A percentile compares a stretch with the other conserved stretches of the same genome.
Evolutionary conservation across 2,888 invertebrate species (phyloP).

Genomic region (Chrysolina oricalcia): DNA sequence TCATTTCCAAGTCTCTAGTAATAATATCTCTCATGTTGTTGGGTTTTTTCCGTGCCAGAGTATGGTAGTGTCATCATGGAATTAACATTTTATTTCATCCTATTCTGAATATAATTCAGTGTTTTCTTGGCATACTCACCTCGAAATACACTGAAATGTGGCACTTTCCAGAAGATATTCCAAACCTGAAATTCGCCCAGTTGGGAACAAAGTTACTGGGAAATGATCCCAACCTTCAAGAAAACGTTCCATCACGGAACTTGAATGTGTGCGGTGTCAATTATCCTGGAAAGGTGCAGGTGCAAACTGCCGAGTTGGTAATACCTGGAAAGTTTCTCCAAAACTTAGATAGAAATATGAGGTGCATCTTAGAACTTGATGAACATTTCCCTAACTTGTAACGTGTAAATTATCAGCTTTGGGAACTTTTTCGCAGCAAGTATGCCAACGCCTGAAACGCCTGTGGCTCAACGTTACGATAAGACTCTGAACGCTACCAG

Average conservation of each 20-base stretch:
- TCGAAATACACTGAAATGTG: no score
- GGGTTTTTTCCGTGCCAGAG: no score
- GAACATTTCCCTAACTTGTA: not conserved
- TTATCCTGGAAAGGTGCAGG: not conserved
- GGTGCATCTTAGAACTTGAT: not conserved
- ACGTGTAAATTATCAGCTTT: not conserved
- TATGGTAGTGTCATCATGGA: no score
- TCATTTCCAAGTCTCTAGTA: no score
- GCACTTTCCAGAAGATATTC: not conserved
- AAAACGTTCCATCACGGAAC: not conserved
- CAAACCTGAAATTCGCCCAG: not conserved
- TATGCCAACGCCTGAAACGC: not conserved
- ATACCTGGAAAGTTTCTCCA: not conserved
- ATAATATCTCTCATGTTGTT: no score
- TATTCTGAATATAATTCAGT: no score
- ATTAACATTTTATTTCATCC: no score
- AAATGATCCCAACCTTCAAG: not conserved
- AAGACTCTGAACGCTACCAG: no score
- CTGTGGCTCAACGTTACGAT: not conserved
- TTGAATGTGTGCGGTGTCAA: conserved; percentile 2
- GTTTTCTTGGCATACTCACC: no score
- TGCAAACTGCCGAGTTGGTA: not conserved
- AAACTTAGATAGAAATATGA: not conserved
- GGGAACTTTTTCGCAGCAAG: not conserved
- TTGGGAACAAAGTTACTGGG: not conserved